These are phyloP conservation scores for Mareca penelope DNA, from an alignment of 2,797 vertebrate species.

Conservation along the genomic window DNA sequence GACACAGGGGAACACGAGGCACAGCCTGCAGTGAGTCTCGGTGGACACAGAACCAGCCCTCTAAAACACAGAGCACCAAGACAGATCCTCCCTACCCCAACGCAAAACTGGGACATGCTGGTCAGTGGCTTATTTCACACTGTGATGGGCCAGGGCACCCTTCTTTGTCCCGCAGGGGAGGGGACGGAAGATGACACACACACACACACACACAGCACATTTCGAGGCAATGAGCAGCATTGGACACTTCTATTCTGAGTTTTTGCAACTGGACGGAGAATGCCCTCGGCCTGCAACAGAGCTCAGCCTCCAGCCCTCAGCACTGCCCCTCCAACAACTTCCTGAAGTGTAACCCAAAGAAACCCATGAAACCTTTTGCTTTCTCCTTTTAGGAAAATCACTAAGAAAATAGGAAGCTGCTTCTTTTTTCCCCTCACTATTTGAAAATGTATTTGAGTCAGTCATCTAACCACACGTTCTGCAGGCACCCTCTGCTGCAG, in stretches of 20 bases:
- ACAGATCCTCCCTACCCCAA: neutral
- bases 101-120: neutral
- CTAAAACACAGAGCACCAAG: neutral
- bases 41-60: neutral
- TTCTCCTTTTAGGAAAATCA: conserved; percentile 38
- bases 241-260: neutral
- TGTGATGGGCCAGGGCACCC: neutral
- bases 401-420: conserved; percentile 65
- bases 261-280: neutral
- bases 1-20: accelerated
- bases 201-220: neutral
- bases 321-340: neutral
- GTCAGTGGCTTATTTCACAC: neutral
- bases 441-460: conserved; percentile 35
- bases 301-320: neutral
- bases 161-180: neutral
- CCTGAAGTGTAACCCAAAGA: neutral
- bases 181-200: neutral
- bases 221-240: neutral
- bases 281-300: neutral
- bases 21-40: neutral
- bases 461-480: neutral
- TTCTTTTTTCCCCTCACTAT: conserved; percentile 32
- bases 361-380: neutral
- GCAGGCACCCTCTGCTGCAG: conserved; percentile 11